Evolutionary conservation across 2,888 invertebrate genomes (phyloP).

Genomic region (Tetranychus truncatus): DNA sequence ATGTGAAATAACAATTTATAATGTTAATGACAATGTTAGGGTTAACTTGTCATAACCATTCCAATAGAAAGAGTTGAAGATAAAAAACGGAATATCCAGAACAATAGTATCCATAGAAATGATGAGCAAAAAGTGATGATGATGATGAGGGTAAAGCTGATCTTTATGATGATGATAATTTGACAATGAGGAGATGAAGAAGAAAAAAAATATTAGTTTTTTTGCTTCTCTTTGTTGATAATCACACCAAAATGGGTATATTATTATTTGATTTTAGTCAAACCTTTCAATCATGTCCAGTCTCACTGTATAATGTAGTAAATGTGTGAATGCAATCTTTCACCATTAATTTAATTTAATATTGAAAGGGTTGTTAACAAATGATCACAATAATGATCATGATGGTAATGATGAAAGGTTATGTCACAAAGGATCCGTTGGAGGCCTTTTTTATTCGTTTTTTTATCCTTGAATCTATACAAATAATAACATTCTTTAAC

Average conservation of each 20-base stretch:
- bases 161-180: not conserved
- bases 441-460: not conserved
- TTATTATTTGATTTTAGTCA: not conserved
- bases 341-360: not conserved
- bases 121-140: not conserved
- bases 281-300: not conserved
- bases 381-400: not conserved
- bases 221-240: not conserved
- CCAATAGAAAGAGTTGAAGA: not conserved
- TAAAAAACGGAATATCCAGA: not conserved
- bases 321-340: not conserved
- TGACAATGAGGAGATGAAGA: not conserved
- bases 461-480: too few relatives aligned
- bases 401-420: not conserved
- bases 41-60: conserved; percentile 1
- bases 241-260: not conserved
- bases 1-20: not conserved
- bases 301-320: not conserved
- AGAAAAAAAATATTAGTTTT: not conserved
- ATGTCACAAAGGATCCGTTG: not conserved
- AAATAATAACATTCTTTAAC: too few relatives aligned
- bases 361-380: not conserved
- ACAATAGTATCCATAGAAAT: not conserved
- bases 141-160: not conserved
- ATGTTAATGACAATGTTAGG: not conserved